Evolutionary conservation across 2,797 vertebrate genomes (phyloP), one percentile per base, ranked within the genome.

Genomic region (Merluccius polli): DNA sequence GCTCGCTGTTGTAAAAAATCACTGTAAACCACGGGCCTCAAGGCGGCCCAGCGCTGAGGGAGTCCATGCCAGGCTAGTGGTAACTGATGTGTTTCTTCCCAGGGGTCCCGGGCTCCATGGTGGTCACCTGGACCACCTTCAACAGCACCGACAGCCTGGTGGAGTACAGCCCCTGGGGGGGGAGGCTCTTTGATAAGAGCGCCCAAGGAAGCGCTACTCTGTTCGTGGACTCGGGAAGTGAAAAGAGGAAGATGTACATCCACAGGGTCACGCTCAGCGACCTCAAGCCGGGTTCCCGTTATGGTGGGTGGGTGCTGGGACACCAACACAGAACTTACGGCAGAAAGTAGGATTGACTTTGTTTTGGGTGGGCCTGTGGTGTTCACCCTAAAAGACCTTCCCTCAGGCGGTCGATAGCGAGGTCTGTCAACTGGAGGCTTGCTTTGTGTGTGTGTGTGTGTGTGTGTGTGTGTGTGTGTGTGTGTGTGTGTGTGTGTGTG

Each of bases 111-210:
- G 89, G 90, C 32, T 93, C 93, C 69, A 96, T 97, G 95, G 88
- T 90, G 0, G 93, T 97, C 59, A 97, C 95, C 32, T 97, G 96
- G 96, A 95, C 92, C 52, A 97, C 95, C 0, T 93, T 93, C 80
- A 91, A 87, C 59, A 84, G 91, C 24, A 91, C 95, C 0, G 87
- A 84, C 24, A 96, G 94, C 0, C 75, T 85, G 12, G 95, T 97
- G 78, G 93, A 95, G 87, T 97, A 93, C 0, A 87, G 92, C 15
- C 32, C 83, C 41, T 87, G 92, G 74, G 90, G 93, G 0, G 89
- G 84, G 16, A 84, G 72, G 7, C 82, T 91, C 9, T 95, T 96
- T 79, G 87, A 91, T 2, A 75, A 88, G 68, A 86, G 70, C 0
- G 84, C 93, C 31, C 88, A 74, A 73, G 96, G 96, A 24, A 75